Evolutionary conservation across 2,113 vertebrate genomes (phyloP).

Genomic region (Glaucidium brasilianum): DNA sequence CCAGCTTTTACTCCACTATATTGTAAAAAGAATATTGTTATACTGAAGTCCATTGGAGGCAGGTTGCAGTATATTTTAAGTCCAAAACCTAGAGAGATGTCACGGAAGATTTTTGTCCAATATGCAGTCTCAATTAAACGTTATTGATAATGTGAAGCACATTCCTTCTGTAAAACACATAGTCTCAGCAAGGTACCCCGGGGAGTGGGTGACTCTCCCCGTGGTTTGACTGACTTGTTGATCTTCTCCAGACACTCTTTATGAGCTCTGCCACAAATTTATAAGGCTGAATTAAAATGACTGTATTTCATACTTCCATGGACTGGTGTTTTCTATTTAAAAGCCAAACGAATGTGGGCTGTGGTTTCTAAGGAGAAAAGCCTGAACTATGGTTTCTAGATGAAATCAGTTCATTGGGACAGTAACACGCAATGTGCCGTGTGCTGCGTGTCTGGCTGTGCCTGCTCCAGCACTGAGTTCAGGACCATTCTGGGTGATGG

Average conservation of each 20-base stretch:
- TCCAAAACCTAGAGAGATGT: neutral
- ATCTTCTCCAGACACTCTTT: constrained; percentile 24
- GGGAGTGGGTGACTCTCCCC: neutral
- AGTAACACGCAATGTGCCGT: accelerated
- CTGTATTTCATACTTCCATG: neutral
- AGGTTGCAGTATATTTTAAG: neutral
- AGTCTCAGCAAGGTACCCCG: neutral
- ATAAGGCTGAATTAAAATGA: constrained; percentile 10
- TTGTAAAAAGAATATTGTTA: neutral
- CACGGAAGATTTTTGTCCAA: neutral
- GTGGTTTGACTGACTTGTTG: neutral
- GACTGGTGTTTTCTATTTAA: constrained; percentile 27
- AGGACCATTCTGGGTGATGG: accelerated
- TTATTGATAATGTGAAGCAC: neutral
- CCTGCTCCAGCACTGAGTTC: neutral
- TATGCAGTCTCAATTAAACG: neutral
- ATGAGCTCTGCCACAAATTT: neutral
- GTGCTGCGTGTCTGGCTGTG: neutral
- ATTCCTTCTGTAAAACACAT: neutral
- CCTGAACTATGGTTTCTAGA: neutral
- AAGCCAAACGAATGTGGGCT: neutral
- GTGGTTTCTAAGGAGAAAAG: neutral
- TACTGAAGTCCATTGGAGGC: neutral
- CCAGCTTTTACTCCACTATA: neutral
- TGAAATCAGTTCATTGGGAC: neutral